These are phyloP conservation scores for Corythaeola cristata DNA, from an alignment of 2,113 vertebrate genomes.

Conservation along the genomic window DNA sequence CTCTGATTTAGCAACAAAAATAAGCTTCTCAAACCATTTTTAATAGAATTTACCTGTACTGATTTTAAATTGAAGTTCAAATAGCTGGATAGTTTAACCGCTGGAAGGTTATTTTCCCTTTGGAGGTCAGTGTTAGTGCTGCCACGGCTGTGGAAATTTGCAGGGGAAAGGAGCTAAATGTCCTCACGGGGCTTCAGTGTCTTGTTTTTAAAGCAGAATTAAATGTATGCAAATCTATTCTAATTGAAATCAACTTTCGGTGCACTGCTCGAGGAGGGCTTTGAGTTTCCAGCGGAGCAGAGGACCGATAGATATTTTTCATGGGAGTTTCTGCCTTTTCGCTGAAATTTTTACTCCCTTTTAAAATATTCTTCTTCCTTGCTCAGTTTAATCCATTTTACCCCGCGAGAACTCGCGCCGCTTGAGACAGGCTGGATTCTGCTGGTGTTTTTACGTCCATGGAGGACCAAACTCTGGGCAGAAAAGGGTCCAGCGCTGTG, in stretches of 20 bases:
- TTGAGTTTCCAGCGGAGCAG: background rate
- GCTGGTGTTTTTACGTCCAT: background rate
- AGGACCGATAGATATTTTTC: background rate
- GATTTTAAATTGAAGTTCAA: background rate
- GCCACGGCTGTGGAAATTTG: background rate
- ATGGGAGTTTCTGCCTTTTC: background rate
- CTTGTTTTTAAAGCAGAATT: background rate
- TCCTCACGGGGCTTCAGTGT: fast-evolving
- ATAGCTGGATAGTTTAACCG: background rate
- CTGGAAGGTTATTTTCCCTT: background rate
- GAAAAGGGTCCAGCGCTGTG: background rate
- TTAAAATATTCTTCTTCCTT: background rate
- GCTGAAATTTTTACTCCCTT: background rate
- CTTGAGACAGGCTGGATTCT: background rate
- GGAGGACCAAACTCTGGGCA: background rate
- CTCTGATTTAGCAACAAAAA: background rate
- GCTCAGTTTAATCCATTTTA: background rate
- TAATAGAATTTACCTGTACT: background rate
- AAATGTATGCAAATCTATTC: background rate
- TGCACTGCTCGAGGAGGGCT: background rate
- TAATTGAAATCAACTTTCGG: background rate
- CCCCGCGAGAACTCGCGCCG: background rate
- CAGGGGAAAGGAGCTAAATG: background rate
- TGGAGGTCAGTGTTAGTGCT: background rate
- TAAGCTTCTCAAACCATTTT: background rate